Conservation (phyloP, 2,888 invertebrate species). For the Sinotaia quadrata region DNA sequence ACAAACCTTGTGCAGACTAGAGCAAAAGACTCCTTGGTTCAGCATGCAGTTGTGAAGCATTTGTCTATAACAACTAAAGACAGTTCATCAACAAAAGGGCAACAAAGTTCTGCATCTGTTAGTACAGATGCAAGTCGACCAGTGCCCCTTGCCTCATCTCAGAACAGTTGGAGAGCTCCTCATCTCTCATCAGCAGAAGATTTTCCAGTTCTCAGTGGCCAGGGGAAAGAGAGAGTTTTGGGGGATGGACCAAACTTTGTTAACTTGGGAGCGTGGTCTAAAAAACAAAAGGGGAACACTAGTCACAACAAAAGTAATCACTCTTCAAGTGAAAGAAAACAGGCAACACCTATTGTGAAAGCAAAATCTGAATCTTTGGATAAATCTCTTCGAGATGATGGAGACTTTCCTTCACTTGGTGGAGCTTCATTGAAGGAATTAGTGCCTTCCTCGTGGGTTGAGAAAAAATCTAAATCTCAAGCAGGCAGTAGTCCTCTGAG, state of each 20-base stretch:
- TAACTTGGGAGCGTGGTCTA: slow-evolving; percentile 32
- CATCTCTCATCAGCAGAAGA: slow-evolving; percentile 41
- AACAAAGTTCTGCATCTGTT: slow-evolving; percentile 22
- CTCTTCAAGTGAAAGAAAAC: not conserved
- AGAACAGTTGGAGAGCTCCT: slow-evolving; percentile 17
- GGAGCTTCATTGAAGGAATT: not conserved
- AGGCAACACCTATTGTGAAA: not conserved
- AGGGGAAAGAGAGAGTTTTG: slow-evolving; percentile 44
- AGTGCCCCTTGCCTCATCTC: slow-evolving; percentile 7
- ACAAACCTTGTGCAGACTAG: slow-evolving; percentile 1
- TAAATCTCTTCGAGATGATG: slow-evolving; percentile 27
- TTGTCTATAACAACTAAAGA: too few relatives aligned
- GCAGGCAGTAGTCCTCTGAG: slow-evolving; percentile 12
- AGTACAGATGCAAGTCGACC: not conserved
- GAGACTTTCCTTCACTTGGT: slow-evolving; percentile 33
- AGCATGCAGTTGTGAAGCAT: too few relatives aligned
- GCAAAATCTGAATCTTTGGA: slow-evolving; percentile 18
- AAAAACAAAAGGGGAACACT: slow-evolving; percentile 15
- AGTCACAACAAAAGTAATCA: not conserved
- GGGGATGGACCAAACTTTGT: slow-evolving; percentile 32
- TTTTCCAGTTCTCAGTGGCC: slow-evolving; percentile 47
- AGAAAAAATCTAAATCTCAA: slow-evolving; percentile 26
- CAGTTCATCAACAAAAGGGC: too few relatives aligned
- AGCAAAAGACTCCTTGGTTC: slow-evolving; percentile 1
- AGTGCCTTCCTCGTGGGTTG: slow-evolving; percentile 30